Conservation (phyloP, 2,797 vertebrate species). For the Salmo trutta region DNA sequence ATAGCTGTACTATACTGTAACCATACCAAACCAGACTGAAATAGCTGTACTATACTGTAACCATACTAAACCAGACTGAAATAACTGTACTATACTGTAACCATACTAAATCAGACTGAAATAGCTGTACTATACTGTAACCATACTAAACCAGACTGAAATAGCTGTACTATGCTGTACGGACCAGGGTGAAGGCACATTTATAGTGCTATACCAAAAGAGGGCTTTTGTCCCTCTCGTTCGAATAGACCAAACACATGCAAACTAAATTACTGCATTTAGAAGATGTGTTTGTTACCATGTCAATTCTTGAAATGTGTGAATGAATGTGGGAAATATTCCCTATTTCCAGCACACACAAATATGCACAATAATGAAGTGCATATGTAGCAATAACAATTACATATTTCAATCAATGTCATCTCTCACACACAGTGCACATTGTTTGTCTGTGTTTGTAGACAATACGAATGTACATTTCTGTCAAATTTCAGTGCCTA, state of each 20-base stretch:
- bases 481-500: not conserved
- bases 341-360: not conserved
- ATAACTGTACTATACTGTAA: too few species aligned
- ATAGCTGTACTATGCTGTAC: not conserved
- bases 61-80: too few species aligned
- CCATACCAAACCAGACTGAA: too few species aligned
- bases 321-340: not conserved
- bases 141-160: too few species aligned
- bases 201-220: not conserved
- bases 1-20: too few species aligned
- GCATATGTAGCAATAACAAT: not conserved
- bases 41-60: too few species aligned
- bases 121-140: too few species aligned
- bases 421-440: too few species aligned
- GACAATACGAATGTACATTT: not conserved
- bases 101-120: too few species aligned
- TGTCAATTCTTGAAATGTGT: conserved; percentile 3
- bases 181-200: not conserved
- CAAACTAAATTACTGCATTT: not conserved
- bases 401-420: too few species aligned
- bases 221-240: not conserved
- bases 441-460: too few species aligned
- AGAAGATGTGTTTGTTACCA: not conserved
- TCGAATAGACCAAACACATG: not conserved
- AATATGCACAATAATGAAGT: conserved; percentile 8